A percentile compares a stretch with the other conserved stretches of the same genome.
These are phyloP conservation scores for Notospermus geniculatus DNA, from an alignment of 1,140 invertebrate species.

Conservation along the genomic window DNA sequence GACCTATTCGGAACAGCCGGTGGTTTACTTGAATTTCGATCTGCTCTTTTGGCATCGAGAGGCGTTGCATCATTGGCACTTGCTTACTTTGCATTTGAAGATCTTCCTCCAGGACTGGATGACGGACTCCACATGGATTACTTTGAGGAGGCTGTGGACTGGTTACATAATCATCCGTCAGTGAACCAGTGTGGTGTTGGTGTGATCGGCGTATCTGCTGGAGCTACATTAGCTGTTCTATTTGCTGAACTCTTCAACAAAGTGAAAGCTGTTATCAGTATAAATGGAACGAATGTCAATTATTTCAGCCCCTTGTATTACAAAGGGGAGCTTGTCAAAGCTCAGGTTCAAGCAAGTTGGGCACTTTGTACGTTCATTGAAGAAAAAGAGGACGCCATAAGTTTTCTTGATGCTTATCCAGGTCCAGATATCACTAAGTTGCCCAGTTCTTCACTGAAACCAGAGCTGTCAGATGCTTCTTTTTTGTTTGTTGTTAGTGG, in stretches of 20 bases:
- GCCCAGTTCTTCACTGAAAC: too few species aligned
- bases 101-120: conserved; percentile 25
- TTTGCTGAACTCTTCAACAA: neutral
- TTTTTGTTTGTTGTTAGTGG: too few species aligned
- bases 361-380: too few species aligned
- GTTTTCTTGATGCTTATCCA: too few species aligned
- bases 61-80: conserved; percentile 38
- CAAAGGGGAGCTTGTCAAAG: too few species aligned
- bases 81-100: conserved; percentile 37
- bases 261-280: conserved; percentile 1
- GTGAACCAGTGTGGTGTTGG: neutral
- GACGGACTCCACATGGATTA: conserved; percentile 35
- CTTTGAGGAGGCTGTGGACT: conserved; percentile 29
- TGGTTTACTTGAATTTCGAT: conserved; percentile 33
- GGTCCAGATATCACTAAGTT: too few species aligned
- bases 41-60: conserved; percentile 39
- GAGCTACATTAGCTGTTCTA: neutral
- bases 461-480: too few species aligned
- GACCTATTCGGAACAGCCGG: conserved; percentile 45
- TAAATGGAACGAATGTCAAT: neutral
- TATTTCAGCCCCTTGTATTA: too few species aligned
- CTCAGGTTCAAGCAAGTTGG: too few species aligned
- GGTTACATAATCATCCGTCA: neutral
- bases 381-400: too few species aligned
- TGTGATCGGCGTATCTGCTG: neutral